Base-by-base conservation (phyloP, 2,797 vertebrate species). In the Sebastolobus alascanus region DNA sequence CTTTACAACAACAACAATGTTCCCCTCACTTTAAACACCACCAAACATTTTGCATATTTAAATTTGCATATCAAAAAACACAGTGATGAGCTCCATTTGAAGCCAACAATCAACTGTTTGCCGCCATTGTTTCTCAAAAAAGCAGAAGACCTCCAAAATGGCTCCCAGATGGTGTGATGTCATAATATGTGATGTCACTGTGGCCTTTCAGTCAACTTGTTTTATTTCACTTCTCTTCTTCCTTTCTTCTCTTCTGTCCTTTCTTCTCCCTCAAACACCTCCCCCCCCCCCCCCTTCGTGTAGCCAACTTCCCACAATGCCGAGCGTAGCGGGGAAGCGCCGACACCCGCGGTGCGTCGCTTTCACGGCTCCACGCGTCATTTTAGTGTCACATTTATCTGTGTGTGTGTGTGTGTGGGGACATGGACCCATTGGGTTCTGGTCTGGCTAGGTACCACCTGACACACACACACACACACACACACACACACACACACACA, bases 361-460 rank as follows among this genome's bases (percentile, higher is more conserved):
- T 91, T 89, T 81, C 88, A 91, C 65, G 71, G 89, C 89, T 88
- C 87, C 90, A 88, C 90, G 82, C 84, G 89, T 87, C 87, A 92
- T 84, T 88, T 93, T 87, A 93, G 84, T 89, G 91, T 90, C 92
- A 87, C 93, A 94, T 95, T 90, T 89, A 88, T 95, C 74, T 80
- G 5, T 84, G 12, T 80, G 20, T 54, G 35, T 73, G 25, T 74
- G 72, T 77, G 78, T 66, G 63, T 86, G 77, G 85, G 38, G 38
- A 40, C 38, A 40, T 40, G 38, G 38, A 40, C 38, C 12, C 38
- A 40, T 40, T 40, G 38, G 38, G 38, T 40, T 40, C 38, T 40
- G 38, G 38, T 40, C 38, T 5, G 38, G 38, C 38, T 40, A 40
- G 38, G 38, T 40, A 40, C 38, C 71, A 50, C 71, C 46, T 77